Conservation (phyloP, 2,888 invertebrate species). For the Auanema freiburgensis region DNA sequence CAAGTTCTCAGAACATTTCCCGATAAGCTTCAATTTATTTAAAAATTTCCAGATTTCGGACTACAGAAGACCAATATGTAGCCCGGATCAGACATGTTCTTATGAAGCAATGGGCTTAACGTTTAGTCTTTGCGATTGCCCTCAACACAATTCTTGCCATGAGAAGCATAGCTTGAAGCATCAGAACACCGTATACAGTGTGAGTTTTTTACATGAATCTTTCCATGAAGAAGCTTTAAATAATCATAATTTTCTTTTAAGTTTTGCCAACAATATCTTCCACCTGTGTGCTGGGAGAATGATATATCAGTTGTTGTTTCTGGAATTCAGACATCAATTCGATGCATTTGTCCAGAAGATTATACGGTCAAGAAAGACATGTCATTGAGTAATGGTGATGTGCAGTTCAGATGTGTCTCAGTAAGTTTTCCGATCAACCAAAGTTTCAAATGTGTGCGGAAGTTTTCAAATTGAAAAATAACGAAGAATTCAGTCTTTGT, state of each 20-base stretch:
- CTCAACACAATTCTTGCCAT: not conserved
- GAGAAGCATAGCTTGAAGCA: not conserved
- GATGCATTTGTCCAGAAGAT: constrained; percentile 1
- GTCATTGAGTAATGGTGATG: no score
- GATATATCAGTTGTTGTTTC: not conserved
- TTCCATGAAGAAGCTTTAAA: no score
- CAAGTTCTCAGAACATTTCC: no score
- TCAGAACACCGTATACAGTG: constrained; percentile 6
- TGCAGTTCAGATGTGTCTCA: no score
- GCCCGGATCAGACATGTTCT: not conserved
- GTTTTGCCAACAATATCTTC: not conserved
- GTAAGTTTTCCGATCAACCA: no score
- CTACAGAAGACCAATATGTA: not conserved
- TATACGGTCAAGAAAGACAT: no score
- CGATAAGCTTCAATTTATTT: no score
- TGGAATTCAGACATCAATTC: not conserved
- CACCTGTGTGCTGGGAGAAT: not conserved
- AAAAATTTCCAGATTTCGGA: not conserved
- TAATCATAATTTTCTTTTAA: not conserved
- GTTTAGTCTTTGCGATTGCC: not conserved
- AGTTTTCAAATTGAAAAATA: no score
- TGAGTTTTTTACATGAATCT: not conserved
- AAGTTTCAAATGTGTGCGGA: no score
- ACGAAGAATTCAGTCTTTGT: no score
- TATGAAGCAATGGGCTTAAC: not conserved